These are phyloP conservation scores for Nannobrachium achirus DNA, from an alignment of 2,113 vertebrate genomes.

Conservation along the genomic window DNA sequence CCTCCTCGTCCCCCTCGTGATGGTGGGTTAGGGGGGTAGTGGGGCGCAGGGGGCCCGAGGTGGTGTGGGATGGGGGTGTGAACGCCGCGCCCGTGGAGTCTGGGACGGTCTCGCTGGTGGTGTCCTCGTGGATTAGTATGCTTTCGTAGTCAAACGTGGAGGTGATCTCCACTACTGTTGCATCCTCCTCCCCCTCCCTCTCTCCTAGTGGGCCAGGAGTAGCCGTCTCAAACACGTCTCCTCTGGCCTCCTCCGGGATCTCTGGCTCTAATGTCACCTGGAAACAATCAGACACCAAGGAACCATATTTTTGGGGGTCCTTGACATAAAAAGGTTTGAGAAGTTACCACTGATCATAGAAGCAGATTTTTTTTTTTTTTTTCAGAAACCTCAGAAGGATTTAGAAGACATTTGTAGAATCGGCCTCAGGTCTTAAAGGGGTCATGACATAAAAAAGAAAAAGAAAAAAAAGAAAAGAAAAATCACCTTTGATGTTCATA, in stretches of 20 bases:
- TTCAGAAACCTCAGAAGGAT: too few species aligned
- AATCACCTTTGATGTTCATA: too few species aligned
- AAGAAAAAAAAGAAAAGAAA: too few species aligned
- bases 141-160: constrained; percentile 40
- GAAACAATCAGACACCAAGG: background rate
- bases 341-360: too few species aligned
- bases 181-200: background rate
- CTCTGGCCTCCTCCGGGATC: constrained; percentile 83
- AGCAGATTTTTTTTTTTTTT: too few species aligned
- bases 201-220: constrained; percentile 74
- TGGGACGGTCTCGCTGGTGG: background rate
- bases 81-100: background rate
- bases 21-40: background rate
- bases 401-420: too few species aligned
- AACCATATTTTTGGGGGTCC: too few species aligned
- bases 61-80: background rate
- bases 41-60: background rate
- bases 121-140: constrained; percentile 12
- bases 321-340: background rate
- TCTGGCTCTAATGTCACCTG: constrained; percentile 79
- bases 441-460: too few species aligned
- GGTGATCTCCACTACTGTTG: background rate
- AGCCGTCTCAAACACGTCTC: constrained; percentile 90
- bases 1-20: constrained; percentile 31
- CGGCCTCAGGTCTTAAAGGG: too few species aligned